phyloP scores from a whole-genome alignment of 2,888 invertebrate genomes.

The Ennomos quercinarius region DNA sequence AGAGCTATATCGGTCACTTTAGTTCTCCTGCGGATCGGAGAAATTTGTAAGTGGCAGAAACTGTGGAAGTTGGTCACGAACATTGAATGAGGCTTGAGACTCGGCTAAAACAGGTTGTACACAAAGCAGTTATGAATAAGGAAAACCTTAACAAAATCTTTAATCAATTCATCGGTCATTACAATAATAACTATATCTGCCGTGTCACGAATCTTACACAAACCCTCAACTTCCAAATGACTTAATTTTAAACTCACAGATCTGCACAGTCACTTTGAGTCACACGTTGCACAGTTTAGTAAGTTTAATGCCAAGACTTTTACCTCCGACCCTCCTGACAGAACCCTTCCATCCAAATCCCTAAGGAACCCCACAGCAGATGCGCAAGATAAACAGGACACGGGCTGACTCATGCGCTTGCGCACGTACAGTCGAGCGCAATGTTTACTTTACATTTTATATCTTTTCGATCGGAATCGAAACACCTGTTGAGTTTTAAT shows the following conservation, averaged over 20 bases:
- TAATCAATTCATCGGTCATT: too few relatives aligned
- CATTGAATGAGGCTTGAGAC: too few relatives aligned
- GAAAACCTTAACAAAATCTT: too few relatives aligned
- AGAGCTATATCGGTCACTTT: too few relatives aligned
- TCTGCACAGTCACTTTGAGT: slow-evolving; percentile 4
- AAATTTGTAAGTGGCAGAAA: too few relatives aligned
- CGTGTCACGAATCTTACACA: background rate
- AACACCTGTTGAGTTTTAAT: slow-evolving; percentile 10
- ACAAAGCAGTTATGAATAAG: too few relatives aligned
- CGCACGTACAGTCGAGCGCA: slow-evolving; percentile 53
- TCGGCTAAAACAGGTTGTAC: too few relatives aligned
- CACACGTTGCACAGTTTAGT: background rate
- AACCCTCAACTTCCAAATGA: background rate
- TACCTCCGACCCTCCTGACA: background rate
- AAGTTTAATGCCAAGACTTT: background rate
- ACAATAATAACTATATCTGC: background rate
- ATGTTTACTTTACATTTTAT: slow-evolving; percentile 31
- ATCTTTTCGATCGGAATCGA: slow-evolving; percentile 5
- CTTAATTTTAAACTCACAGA: background rate
- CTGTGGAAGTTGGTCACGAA: too few relatives aligned
- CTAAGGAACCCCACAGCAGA: slow-evolving; percentile 46
- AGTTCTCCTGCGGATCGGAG: too few relatives aligned
- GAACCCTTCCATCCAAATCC: too few relatives aligned
- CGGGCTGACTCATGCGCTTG: slow-evolving; percentile 68
- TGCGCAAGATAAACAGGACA: slow-evolving; percentile 63